Percentiles rank a stretch among this genome's conserved stretches.
phyloP scores from a whole-genome alignment of 2,888 invertebrate species.

The Exocentrus adspersus region DNA sequence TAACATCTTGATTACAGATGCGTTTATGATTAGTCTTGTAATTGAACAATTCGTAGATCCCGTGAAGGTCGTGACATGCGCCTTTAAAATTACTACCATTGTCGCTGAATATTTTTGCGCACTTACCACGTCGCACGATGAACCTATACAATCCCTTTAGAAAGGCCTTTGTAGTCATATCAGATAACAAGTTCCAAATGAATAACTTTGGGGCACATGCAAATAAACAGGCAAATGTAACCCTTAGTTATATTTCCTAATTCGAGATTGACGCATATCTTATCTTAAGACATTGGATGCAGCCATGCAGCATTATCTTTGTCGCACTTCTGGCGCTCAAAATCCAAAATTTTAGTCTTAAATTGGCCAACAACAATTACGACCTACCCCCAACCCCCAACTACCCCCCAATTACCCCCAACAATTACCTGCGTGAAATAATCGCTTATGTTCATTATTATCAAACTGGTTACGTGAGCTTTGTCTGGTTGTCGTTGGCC shows the following conservation, averaged over 20 bases:
- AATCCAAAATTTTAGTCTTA: conserved; percentile 3
- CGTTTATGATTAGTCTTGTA: background rate
- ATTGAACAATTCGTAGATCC: background rate
- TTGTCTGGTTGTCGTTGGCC: background rate
- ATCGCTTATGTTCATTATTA: conserved; percentile 7
- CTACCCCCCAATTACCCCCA: too few relatives aligned
- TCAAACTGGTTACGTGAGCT: background rate
- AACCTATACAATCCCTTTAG: background rate
- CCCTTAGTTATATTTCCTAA: background rate
- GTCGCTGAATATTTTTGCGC: background rate
- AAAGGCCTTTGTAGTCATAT: background rate
- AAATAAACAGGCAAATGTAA: background rate
- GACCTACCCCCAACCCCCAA: too few relatives aligned
- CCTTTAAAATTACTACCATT: background rate
- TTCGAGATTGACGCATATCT: background rate
- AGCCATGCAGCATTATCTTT: background rate
- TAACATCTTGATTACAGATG: background rate
- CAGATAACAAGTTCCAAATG: background rate
- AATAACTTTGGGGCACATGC: background rate
- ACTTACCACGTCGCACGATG: background rate
- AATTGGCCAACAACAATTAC: background rate
- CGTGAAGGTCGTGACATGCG: background rate
- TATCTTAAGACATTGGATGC: background rate
- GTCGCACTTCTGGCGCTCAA: background rate
- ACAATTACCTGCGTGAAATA: background rate